These are phyloP conservation scores for Sinopyrophorus schimmeli DNA, from an alignment of 2,888 invertebrate species.

Conservation along the genomic window DNA sequence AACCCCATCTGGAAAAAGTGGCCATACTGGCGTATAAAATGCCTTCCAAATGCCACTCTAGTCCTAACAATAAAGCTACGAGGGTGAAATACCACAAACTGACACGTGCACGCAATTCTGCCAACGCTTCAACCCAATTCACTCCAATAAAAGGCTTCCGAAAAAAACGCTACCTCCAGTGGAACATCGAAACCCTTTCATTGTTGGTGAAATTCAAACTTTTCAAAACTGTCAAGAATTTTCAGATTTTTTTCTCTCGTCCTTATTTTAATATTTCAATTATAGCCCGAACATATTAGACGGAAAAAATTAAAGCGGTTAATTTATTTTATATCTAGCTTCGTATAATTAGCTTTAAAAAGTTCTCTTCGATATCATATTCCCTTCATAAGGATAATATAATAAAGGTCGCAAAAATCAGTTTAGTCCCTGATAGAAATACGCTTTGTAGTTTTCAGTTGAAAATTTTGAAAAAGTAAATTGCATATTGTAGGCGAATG, in stretches of 20 bases:
- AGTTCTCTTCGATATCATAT: no score
- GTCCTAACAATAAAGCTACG: slow-evolving; percentile 36
- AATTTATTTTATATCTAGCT: no score
- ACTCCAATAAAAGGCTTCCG: slow-evolving; percentile 33
- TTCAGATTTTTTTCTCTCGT: slow-evolving; percentile 6
- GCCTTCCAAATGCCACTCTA: slow-evolving; percentile 36
- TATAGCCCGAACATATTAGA: no score
- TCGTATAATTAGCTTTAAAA: slow-evolving; percentile 2
- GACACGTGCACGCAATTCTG: slow-evolving; percentile 39
- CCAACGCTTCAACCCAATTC: slow-evolving; percentile 35
- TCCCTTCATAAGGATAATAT: no score
- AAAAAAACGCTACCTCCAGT: slow-evolving; percentile 26
- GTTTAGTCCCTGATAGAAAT: no score
- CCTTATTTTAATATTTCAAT: slow-evolving; percentile 10
- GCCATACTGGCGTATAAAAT: slow-evolving; percentile 35
- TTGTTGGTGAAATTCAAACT: slow-evolving; percentile 20
- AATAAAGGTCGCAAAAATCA: no score
- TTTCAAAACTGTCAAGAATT: slow-evolving; percentile 14
- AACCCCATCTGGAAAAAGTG: slow-evolving; percentile 31
- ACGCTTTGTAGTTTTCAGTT: no score
- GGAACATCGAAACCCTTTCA: slow-evolving; percentile 30
- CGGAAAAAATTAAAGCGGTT: no score
- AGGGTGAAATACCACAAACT: slow-evolving; percentile 33
- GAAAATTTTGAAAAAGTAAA: no score
- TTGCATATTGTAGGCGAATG: no score